Evolutionary conservation across 2,113 vertebrate species (phyloP), one percentile per base, ranked within the genome.

Genomic region (Apodemus sylvaticus): DNA sequence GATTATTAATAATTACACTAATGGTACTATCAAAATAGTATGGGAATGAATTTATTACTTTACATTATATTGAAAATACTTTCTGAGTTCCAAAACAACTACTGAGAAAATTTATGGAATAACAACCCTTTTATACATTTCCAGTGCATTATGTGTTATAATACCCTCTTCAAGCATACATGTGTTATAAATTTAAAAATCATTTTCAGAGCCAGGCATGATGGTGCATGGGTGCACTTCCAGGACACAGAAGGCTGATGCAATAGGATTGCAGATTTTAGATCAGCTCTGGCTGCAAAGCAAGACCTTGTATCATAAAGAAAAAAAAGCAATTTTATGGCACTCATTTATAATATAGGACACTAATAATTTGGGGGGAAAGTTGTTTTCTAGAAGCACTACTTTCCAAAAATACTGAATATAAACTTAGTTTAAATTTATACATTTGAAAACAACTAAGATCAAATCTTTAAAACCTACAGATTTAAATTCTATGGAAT

Each of bases 401-500:
- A 82, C 6, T 39, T 29, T 92, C 58, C 24, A 34, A 90, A 93
- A 94, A 79, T 94, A 90, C 89, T 70, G 55, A 87, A 74, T 77
- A 51, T 51, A 86, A 93, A 77, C 74, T 90, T 78, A 64, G 79
- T 71, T 86, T 79, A 86, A 91, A 93, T 83, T 77, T 93, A 77
- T 71, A 91, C 36, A 86, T 95, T 94, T 90, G 83, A 48, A 93
- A 86, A 90, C 73, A 89, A 89, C 68, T 58, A 85, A 95, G 76
- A 62, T 91, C 53, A 90, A 94, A 94, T 86, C 82, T 87, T 95
- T 29, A 86, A 95, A 95, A 26, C 82, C 85, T 76, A 96, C 94
- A 94, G 51, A 82, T 91, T 95, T 90, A 82, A 95, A 34, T 91
- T 89, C 64, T 95, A 97, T 90, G 36, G 88, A 97, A 76, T 86